Conservation (phyloP, 2,888 invertebrate species). For the Heliconius ethilla region DNA sequence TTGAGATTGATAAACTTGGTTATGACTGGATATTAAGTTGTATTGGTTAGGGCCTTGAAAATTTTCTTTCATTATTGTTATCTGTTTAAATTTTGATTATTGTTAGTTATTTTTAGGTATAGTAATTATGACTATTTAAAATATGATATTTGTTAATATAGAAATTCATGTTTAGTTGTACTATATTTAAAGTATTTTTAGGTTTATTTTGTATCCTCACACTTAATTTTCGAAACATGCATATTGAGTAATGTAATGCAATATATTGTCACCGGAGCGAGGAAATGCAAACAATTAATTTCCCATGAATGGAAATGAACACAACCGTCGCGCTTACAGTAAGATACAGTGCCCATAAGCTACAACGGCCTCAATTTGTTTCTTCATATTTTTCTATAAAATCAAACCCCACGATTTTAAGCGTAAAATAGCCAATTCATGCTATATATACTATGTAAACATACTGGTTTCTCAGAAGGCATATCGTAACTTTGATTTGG, state of each 20-base stretch:
- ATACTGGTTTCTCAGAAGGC: slow-evolving; percentile 35
- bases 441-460: background rate
- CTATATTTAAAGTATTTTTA: background rate
- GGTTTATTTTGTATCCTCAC: too few species aligned
- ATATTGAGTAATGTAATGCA: background rate
- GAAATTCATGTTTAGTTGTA: background rate
- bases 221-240: background rate
- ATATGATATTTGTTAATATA: background rate
- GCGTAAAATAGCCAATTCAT: background rate
- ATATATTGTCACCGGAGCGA: background rate
- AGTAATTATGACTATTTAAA: background rate
- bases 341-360: too few species aligned
- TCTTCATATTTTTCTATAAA: background rate
- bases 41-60: slow-evolving; percentile 64
- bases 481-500: slow-evolving; percentile 33
- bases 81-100: slow-evolving; percentile 50
- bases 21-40: slow-evolving; percentile 45
- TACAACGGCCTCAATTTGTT: background rate
- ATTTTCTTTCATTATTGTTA: slow-evolving; percentile 67
- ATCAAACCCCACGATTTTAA: background rate
- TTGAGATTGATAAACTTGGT: slow-evolving; percentile 29
- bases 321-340: too few species aligned
- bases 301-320: background rate
- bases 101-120: background rate
- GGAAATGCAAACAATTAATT: background rate